Evolutionary conservation across 1,140 invertebrate species (phyloP).

Genomic region (Aleiodes sp.): DNA sequence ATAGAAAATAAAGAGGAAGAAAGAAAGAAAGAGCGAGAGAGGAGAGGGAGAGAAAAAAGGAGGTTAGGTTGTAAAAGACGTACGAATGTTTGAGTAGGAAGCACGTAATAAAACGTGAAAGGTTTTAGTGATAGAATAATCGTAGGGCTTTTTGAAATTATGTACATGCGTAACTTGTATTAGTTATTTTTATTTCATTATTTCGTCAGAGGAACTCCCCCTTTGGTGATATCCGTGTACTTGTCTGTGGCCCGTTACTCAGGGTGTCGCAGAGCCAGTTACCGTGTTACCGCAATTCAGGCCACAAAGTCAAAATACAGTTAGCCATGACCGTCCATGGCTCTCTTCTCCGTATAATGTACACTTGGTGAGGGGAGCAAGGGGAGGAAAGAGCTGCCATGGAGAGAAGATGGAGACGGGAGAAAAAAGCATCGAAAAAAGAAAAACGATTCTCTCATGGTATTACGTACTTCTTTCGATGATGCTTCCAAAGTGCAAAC

Average conservation of each 20-base stretch:
- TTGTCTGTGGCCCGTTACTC: slow-evolving; percentile 59
- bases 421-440: slow-evolving; percentile 28
- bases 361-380: too few relatives aligned
- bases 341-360: slow-evolving; percentile 19
- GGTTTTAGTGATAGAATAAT: too few relatives aligned
- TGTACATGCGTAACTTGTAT: slow-evolving; percentile 7
- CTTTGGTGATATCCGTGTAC: slow-evolving; percentile 41
- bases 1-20: not conserved
- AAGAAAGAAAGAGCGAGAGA: too few relatives aligned
- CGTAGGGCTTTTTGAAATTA: not conserved
- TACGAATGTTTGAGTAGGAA: too few relatives aligned
- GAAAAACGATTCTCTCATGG: slow-evolving; percentile 29
- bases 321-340: slow-evolving; percentile 55
- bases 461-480: slow-evolving; percentile 19
- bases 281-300: slow-evolving; percentile 68
- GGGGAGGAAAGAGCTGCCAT: slow-evolving; percentile 33
- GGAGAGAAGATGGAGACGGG: slow-evolving; percentile 34
- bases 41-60: too few relatives aligned
- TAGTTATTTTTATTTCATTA: slow-evolving; percentile 17
- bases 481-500: not conserved
- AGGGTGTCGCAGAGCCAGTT: slow-evolving; percentile 65
- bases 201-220: slow-evolving; percentile 44
- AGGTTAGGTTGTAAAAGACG: too few relatives aligned
- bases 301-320: slow-evolving; percentile 69
- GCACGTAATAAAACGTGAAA: slow-evolving; percentile 3